These are phyloP conservation scores for Phasianus colchicus DNA, from an alignment of 2,113 vertebrate genomes.

Conservation along the genomic window DNA sequence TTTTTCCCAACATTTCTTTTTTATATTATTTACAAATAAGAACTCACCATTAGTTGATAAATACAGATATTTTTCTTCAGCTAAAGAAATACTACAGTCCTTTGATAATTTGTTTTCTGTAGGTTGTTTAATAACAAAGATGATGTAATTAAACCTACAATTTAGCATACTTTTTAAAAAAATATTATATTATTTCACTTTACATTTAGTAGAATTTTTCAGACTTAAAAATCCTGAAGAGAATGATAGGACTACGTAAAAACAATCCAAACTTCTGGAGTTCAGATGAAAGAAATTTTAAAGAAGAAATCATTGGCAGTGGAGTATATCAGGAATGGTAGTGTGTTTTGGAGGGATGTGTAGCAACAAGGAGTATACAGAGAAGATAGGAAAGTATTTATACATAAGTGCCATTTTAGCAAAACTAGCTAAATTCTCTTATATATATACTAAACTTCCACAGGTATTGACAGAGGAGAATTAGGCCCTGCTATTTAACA, in stretches of 20 bases:
- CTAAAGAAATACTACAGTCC: background rate
- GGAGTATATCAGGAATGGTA: background rate
- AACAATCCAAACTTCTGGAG: background rate
- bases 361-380: background rate
- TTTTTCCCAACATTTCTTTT: rapidly evolving
- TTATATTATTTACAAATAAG: background rate
- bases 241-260: background rate
- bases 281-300: background rate
- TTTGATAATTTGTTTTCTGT: background rate
- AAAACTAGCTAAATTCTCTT: background rate
- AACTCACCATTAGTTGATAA: background rate
- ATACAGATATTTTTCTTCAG: background rate
- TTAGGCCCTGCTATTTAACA: background rate
- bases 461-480: background rate
- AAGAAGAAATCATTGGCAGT: background rate
- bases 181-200: too few relatives aligned
- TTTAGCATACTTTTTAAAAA: background rate
- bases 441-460: background rate
- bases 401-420: background rate
- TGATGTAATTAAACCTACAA: background rate
- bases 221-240: background rate
- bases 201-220: background rate
- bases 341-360: background rate
- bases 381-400: background rate
- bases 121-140: background rate